Evolutionary conservation across 2,113 vertebrate genomes (phyloP), one percentile per base, ranked within the genome.

Genomic region (Chlamydotis undulata): DNA sequence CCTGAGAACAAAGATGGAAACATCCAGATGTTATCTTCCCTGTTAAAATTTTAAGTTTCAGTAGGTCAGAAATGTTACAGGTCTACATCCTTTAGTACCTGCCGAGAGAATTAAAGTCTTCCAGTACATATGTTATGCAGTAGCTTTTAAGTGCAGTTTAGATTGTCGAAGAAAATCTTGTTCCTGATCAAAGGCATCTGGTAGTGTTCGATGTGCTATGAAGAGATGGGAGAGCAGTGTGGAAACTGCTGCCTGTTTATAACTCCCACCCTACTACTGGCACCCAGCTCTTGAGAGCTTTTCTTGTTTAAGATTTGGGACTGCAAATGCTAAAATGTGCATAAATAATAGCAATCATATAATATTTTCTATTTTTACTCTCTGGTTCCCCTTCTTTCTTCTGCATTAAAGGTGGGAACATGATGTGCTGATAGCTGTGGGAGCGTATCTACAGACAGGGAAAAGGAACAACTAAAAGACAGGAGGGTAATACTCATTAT

Each of bases 361-460:
- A 0, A 3, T 43, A 35, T 89, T 80, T 65, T 76, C 47, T 57
- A 3, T 0, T 69, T 83, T 88, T 65, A 59, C 12, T 87, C 19
- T 52, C 4, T 77, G 15, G 5, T 79, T 82, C 13, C 4, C 10
- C 26, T 73, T 64, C 47, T 89, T 88, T 84, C 39, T 76, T 80
- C 29, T 60, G 16, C 26, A 37, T 59, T 90, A 60, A 70, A 80
- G 37, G 26, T 70, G 21, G 53, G n/a, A 93, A 61, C 3, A 3
- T 33, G 53, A 43, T 91, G 45, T 24, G 8, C 31, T 57, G 37
- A 3, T 73, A 53, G 31, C 17, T 79, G 26, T 35, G 23, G 19
- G 41, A 81, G n/a, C 8, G 1, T 89, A 45, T 57, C 35, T 79
- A 33, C 26, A 57, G 45, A 45, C 0, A 0, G 19, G 12, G 23